phyloP scores from a whole-genome alignment of 2,888 invertebrate species.

The Clitarchus hookeri region DNA sequence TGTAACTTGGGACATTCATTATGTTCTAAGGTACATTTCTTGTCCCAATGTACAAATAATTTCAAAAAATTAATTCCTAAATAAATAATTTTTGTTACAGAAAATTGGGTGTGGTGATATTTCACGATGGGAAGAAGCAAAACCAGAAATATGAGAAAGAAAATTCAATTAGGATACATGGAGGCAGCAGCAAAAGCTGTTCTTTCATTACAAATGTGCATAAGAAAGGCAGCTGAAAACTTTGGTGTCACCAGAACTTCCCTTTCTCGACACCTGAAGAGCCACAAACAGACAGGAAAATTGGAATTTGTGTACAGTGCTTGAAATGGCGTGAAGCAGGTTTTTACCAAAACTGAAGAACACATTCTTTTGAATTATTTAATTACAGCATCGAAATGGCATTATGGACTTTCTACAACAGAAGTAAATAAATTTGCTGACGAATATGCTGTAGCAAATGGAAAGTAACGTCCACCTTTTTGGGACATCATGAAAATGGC shows the following conservation, averaged over 20 bases:
- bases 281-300: background rate
- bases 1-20: background rate
- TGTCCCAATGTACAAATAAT: background rate
- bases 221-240: background rate
- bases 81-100: background rate
- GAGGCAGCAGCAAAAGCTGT: background rate
- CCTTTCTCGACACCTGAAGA: background rate
- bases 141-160: background rate
- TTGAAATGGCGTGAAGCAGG: background rate
- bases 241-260: background rate
- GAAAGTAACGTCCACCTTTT: background rate
- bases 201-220: background rate
- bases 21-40: background rate
- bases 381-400: background rate
- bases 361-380: constrained; percentile 4
- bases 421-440: background rate
- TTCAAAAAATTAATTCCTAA: background rate
- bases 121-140: background rate
- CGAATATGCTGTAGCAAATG: background rate
- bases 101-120: background rate
- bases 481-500: background rate
- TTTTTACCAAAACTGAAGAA: background rate
- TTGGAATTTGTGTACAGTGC: background rate
- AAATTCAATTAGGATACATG: background rate
- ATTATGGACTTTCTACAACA: background rate